Evolutionary conservation across 2,113 vertebrate species (phyloP), one percentile per base, ranked within the genome.

Genomic region (Sceloporus undulatus): DNA sequence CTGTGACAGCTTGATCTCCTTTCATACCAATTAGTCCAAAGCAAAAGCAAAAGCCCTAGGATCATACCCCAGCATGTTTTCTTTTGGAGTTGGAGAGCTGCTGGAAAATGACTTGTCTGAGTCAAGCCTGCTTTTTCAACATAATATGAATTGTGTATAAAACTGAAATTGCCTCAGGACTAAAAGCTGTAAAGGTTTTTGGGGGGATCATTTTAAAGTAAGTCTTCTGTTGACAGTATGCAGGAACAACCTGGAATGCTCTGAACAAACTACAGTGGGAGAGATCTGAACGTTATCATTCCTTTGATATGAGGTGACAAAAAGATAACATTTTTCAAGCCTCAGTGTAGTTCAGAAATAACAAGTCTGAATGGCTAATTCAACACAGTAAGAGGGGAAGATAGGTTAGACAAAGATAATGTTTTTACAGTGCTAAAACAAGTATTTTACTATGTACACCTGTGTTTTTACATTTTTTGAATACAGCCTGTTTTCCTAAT

Each of bases 261-360:
- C 42, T 77, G 40, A 68, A 83, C n/a, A 40, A 70, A 27, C 59
- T 54, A 23, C 10, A 70, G 42, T 70, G 6, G 8, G 62, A 83
- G 76, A 75, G 54, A 75, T 76, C 79, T 65, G 7, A 76, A 52
- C 21, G 42, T 76, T 68, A 34, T 83, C 62, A 29, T 88, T 68
- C 80, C 29, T 77, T 76, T 54, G 42, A 38, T 54, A 62, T 27
- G 21, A 68, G 19, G 38, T 76, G 21, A 40, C 29, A 38, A 76
- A 82, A 80, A 73, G 29, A 59, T 14, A 83, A 52, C 40, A 13
- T 54, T 78, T 88, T 83, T 25, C 62, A 78, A 88, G 62, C 21
- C 27, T 77, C 42, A 54, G 29, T 88, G 23, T 66, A 18, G 59
- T 88, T 83, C 42, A 83, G 73, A 68, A 79, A 88, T 83, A 66